Evolutionary conservation across 2,888 invertebrate genomes (phyloP), one percentile per base, ranked within the genome.

Genomic region (Bruchidius siliquastri): DNA sequence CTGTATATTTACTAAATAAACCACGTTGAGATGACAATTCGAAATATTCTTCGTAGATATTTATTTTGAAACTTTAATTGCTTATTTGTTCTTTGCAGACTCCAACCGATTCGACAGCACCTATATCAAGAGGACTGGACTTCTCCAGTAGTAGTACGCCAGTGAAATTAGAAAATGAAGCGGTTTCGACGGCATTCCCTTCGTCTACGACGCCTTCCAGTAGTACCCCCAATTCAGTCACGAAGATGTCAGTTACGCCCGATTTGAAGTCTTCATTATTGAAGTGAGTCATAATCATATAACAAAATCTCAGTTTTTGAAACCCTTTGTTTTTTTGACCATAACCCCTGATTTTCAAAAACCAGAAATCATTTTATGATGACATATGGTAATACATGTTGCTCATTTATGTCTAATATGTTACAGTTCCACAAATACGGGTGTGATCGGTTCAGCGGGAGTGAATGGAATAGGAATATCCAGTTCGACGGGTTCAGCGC

Each of bases 71-170:
- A n/a, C n/a, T n/a, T n/a, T n/a, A n/a, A n/a, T n/a, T n/a, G n/a
- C n/a, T n/a, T n/a, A n/a, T n/a, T n/a, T n/a, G n/a, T n/a, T 49
- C 1, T 49, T 49, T 49, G 3, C 13, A 49, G 49, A 49, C 49
- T 90, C 87, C 89, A 0, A 90, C 90, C 71, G 91, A 91, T 83
- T 89, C 90, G 4, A 90, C 90, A 72, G 90, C 90, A 0, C 87
- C 89, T 0, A 90, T 90, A 87, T 84, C 78, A 74, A 82, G 87
- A 75, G 84, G 84, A 69, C 74, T 87, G 77, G 87, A 87, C 75
- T 86, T 85, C 76, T 83, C 85, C 8, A 84, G 82, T 74, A 84
- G 81, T 75, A 84, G 80, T 74, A 83, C 84, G 49, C 81, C 84
- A n/a, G 80, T 85, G 20, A 86, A 86, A 78, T 77, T 86, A 76